phyloP scores from a whole-genome alignment of 2,888 invertebrate species.

The Hyposoter didymator region DNA sequence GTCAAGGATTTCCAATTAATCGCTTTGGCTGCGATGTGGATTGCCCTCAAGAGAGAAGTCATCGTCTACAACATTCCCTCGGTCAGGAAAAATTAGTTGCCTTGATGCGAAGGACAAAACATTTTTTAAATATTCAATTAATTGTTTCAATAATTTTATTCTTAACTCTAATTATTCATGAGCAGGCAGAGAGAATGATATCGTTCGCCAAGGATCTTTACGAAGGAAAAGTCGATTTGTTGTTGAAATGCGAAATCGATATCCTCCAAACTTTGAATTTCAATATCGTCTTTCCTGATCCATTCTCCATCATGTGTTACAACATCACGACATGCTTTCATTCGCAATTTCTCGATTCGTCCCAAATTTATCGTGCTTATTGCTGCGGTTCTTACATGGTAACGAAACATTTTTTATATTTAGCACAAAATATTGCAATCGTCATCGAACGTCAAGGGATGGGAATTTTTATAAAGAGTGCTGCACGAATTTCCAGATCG shows the following conservation, averaged over 20 bases:
- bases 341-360: slow-evolving; percentile 34
- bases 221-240: slow-evolving; percentile 52
- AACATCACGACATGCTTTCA: slow-evolving; percentile 59
- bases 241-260: slow-evolving; percentile 72
- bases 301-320: slow-evolving; percentile 72
- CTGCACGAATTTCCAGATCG: slow-evolving; percentile 72
- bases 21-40: slow-evolving; percentile 77
- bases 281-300: slow-evolving; percentile 75
- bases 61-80: slow-evolving; percentile 70
- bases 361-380: slow-evolving; percentile 59
- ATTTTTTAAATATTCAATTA: neutral
- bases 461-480: neutral
- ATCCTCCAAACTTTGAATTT: slow-evolving; percentile 74
- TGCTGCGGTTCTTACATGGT: slow-evolving; percentile 76
- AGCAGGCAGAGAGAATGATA: slow-evolving; percentile 72
- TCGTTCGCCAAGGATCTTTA: slow-evolving; percentile 70
- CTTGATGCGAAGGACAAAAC: neutral
- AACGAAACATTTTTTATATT: slow-evolving; percentile 7
- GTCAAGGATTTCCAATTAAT: slow-evolving; percentile 71
- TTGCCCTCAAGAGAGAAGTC: slow-evolving; percentile 75
- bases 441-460: neutral
- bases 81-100: slow-evolving; percentile 18
- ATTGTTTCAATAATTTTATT: neutral
- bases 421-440: neutral
- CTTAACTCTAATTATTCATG: neutral